A percentile compares a stretch with the other conserved stretches of the same genome.
These are phyloP conservation scores for Amblyjoppa fuscipennis DNA, from an alignment of 2,888 invertebrate species.

Conservation along the genomic window DNA sequence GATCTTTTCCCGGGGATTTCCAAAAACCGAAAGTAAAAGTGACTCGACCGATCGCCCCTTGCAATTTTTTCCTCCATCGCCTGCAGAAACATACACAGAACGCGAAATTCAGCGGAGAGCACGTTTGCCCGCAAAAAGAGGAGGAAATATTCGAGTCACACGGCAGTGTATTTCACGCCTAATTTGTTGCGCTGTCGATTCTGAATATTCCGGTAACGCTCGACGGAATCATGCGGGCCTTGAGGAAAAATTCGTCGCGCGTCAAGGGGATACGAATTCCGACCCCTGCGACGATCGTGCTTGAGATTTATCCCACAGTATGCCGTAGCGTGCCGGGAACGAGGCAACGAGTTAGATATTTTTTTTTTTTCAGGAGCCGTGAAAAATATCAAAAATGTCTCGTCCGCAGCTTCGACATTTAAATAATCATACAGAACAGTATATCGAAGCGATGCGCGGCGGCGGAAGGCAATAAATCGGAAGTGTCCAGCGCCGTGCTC, in stretches of 20 bases:
- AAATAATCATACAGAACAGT: slow-evolving; percentile 78
- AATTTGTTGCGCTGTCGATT: slow-evolving; percentile 81
- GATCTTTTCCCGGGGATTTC: background rate
- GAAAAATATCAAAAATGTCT: background rate
- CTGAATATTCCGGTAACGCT: slow-evolving; percentile 78
- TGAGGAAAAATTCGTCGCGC: slow-evolving; percentile 54
- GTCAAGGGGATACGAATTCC: slow-evolving; percentile 14
- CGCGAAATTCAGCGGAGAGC: background rate
- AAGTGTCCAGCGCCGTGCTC: slow-evolving; percentile 76
- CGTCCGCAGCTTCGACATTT: slow-evolving; percentile 70
- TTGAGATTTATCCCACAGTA: slow-evolving; percentile 35
- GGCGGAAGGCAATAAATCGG: slow-evolving; percentile 78
- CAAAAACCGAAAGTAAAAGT: background rate
- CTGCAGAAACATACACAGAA: background rate
- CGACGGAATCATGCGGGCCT: slow-evolving; percentile 66
- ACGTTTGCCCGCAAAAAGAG: slow-evolving; percentile 52
- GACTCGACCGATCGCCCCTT: background rate
- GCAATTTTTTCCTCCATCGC: slow-evolving; percentile 18
- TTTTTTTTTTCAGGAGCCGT: background rate
- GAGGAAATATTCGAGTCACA: slow-evolving; percentile 81
- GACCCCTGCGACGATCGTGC: slow-evolving; percentile 33
- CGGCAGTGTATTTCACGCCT: slow-evolving; percentile 82
- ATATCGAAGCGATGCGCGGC: slow-evolving; percentile 70
- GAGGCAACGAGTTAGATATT: slow-evolving; percentile 13
- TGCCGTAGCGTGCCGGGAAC: background rate